These are phyloP conservation scores for Capromys pilorides DNA, from an alignment of 2,797 vertebrate genomes.

Conservation along the genomic window DNA sequence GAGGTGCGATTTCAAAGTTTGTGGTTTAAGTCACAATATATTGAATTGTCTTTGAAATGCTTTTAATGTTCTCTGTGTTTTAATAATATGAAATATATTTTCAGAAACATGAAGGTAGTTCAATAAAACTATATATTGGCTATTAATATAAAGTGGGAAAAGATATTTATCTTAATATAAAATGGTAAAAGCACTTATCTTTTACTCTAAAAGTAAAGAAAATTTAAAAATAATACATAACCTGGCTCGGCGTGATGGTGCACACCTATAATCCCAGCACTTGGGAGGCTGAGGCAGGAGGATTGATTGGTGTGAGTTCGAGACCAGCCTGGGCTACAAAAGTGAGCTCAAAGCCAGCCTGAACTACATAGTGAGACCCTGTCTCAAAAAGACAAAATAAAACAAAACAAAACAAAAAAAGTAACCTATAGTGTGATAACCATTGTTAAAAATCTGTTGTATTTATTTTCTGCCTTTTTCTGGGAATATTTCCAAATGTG, in stretches of 20 bases:
- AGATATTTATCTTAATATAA: background rate
- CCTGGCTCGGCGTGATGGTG: too few species aligned
- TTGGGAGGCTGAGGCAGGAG: too few species aligned
- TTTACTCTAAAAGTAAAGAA: background rate
- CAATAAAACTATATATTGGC: background rate
- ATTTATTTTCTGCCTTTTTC: background rate
- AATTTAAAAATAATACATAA: background rate
- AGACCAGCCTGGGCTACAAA: too few species aligned
- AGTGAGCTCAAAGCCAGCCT: too few species aligned
- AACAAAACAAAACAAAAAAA: too few species aligned
- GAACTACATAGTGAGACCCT: too few species aligned
- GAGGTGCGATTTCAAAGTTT: slow-evolving; percentile 33
- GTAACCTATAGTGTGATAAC: too few species aligned
- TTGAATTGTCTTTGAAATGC: slow-evolving; percentile 32
- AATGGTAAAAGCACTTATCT: background rate
- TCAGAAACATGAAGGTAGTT: background rate
- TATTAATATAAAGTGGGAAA: slow-evolving; percentile 9
- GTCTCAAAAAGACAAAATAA: too few species aligned
- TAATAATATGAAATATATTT: background rate
- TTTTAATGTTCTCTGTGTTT: background rate
- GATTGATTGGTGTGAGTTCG: too few species aligned
- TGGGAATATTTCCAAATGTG: slow-evolving; percentile 14
- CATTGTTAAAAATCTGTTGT: background rate
- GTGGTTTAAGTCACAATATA: background rate
- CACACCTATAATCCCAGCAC: too few species aligned